phyloP scores from a whole-genome alignment of 2,888 invertebrate genomes.

The Tetropium fuscum region DNA sequence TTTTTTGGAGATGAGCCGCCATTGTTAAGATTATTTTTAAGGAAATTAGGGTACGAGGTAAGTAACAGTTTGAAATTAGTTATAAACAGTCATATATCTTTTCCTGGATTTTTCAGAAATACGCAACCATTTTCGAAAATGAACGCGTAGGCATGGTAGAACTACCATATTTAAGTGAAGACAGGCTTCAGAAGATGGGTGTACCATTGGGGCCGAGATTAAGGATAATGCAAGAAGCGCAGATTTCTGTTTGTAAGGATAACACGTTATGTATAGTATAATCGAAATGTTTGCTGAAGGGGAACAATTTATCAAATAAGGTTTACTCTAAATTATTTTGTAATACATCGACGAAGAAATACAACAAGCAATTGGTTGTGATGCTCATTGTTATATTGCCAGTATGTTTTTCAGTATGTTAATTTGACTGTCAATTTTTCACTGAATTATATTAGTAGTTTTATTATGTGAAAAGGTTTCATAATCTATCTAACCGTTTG shows the following conservation, averaged over 20 bases:
- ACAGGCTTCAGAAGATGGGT: constrained; percentile 86
- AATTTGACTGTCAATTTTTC: too few species aligned
- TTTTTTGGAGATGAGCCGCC: constrained; percentile 96
- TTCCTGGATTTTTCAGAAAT: constrained; percentile 76
- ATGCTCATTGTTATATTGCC: too few species aligned
- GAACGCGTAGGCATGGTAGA: constrained; percentile 92
- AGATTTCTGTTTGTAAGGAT: constrained; percentile 73
- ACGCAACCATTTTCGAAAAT: constrained; percentile 83
- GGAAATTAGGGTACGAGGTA: constrained; percentile 93
- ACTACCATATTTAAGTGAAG: constrained; percentile 90
- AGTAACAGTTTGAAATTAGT: constrained; percentile 25
- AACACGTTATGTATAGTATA: constrained; percentile 75
- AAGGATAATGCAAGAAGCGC: constrained; percentile 89
- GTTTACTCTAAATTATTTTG: too few species aligned
- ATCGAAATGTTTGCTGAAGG: neutral
- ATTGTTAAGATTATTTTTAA: constrained; percentile 87
- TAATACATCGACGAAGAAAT: too few species aligned
- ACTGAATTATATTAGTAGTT: too few species aligned
- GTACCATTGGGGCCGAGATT: constrained; percentile 91
- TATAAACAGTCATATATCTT: neutral
- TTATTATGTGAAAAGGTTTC: too few species aligned
- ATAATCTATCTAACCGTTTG: too few species aligned
- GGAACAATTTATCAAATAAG: constrained; percentile 1
- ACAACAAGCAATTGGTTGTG: too few species aligned
- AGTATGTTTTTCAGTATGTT: too few species aligned